Conservation (phyloP, 2,113 vertebrate genomes). For the Rallus limicola region DNA sequence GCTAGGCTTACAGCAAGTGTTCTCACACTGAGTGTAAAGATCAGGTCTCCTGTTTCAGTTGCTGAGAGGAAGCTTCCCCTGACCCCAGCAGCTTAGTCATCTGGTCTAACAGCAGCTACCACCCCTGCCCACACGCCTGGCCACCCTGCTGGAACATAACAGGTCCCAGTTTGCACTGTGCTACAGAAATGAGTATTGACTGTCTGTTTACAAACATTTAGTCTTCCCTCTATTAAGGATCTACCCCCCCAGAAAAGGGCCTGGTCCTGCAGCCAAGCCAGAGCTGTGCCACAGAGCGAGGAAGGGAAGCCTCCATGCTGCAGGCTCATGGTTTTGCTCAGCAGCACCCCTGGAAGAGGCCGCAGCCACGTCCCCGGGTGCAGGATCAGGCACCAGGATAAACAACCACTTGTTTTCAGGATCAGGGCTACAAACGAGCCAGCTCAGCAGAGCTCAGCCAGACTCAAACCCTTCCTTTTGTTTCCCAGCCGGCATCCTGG, state of each 20-base stretch:
- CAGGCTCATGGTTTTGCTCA: not conserved
- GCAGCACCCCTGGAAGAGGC: not conserved
- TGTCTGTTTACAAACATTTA: not conserved
- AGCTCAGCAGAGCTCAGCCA: too few relatives aligned
- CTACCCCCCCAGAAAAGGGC: not conserved
- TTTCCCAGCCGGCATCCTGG: not conserved
- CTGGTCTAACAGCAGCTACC: not conserved
- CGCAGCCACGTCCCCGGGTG: fast-evolving
- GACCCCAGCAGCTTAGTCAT: not conserved
- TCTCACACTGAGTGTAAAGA: not conserved
- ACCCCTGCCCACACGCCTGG: not conserved
- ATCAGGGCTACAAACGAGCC: not conserved
- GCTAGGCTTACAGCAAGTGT: not conserved
- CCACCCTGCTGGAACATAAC: not conserved
- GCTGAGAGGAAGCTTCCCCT: not conserved
- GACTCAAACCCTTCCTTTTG: not conserved
- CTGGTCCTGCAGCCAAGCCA: not conserved
- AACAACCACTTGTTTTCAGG: not conserved
- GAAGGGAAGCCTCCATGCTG: not conserved
- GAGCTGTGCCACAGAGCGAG: not conserved
- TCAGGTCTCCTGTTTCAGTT: not conserved
- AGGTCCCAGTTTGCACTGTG: not conserved
- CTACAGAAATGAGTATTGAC: not conserved
- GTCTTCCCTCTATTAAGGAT: not conserved
- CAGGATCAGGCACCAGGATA: not conserved